Base-by-base conservation (phyloP, 2,888 invertebrate species). In the Harpalus rufipes region DNA sequence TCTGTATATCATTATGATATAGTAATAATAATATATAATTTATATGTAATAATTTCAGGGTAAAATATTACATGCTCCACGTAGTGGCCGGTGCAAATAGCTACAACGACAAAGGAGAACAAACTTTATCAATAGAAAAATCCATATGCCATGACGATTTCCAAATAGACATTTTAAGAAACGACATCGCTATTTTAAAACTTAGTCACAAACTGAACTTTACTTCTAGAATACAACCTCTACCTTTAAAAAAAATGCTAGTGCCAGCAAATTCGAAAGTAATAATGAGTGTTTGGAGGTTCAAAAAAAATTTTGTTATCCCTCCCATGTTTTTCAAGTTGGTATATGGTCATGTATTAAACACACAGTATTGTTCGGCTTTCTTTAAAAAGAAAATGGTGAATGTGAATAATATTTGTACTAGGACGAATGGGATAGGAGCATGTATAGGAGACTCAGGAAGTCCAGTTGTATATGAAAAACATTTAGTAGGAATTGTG, bases 391-490 rank as follows among this genome's bases (percentile, higher is more conserved):
- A 7, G 41, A 0, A 58, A 8, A 78, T 78, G 58, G 21, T 58
- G 10, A 14, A 25, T 78, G 14, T 3, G 7, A 78, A 21, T 5
- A 56, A 78, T 21, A 56, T 78, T 58, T 78, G 78, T 32, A 78
- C 58, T 0, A 12, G 25, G 2, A 58, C 58, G 12, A 18, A 7
- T 10, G 78, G 59, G 0, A n/a, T 4, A 14, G 78, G 78, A n/a
- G 58, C 78, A 21, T 78, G 78, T 58, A 32, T 78, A 21, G 78
- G 78, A 1, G 78, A 78, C 58, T 78, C 78, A n/a, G 78, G 78
- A 14, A 58, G 78, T n/a, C 58, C 78, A 1, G 56, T 78, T 14
- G 7, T 78, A 10, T 58, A 58, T 58, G n/a, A 32, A n/a, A 56
- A 56, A 7, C 14, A 41, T n/a, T 58, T 78, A n/a, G 58, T 78